Base-by-base conservation (phyloP, 1,140 invertebrate species). In the Drosophila virilis region DNA sequence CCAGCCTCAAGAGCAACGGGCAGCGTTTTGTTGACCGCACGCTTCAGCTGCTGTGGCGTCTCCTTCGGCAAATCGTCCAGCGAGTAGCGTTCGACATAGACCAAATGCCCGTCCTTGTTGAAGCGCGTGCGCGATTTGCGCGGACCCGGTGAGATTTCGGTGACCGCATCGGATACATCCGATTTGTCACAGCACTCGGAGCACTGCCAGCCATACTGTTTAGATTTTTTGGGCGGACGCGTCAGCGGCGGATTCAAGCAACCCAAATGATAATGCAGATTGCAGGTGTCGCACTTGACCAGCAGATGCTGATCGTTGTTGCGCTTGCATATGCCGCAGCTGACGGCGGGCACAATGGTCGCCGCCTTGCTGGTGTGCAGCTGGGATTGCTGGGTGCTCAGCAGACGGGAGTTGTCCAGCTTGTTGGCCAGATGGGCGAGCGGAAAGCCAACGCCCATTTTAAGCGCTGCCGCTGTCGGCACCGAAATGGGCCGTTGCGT, bases 231-330 rank as follows among this genome's bases (percentile, higher is more conserved):
- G 1, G 98, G 98, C 93, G 99, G 96, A 54, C 98, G 94, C 10
- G 96, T 96, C 6, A 99, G 93, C 12, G 97, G 97, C 17, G 98
- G 98, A 91, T 97, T 97, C 48, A 99, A 93, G 93, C 98, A 99
- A 50, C 96, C 96, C 51, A 99, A 93, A 93, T 99, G 98, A 93
- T 99, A 99, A 92, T 97, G 96, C 33, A 97, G 93, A 78, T 96
- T 95, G 91, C 98, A 99, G 0, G 96, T 97, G 92, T 99, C 98
- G 93, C 98, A 99, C 86, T 97, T 97, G 0, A 98, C 96, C 75
- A 99, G 94, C 58, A 98, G 93, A 93, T 98, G 97, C 78, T 97
- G 97, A 93, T 98, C 97, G 42, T 95, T 95, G 65, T 95, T 95
- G 73, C 95, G 94, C 59, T 95, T 94, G 93, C 98, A 99, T 62